Conservation (phyloP, 1,140 invertebrate genomes). For the Bombus superbus region DNA sequence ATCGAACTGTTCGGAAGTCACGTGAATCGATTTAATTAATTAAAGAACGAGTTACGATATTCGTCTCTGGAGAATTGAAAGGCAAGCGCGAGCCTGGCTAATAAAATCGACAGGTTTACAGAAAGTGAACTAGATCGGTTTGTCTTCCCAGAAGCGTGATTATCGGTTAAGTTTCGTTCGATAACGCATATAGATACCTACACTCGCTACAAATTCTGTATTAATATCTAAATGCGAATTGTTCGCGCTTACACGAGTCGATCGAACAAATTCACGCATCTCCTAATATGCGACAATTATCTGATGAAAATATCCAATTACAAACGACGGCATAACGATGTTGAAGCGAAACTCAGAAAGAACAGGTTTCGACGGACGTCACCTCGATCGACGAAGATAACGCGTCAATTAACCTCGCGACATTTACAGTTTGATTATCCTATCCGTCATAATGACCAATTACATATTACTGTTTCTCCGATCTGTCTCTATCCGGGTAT, state of each 20-base stretch:
- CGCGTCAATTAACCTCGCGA: conserved; percentile 53
- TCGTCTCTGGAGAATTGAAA: no score
- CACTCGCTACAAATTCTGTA: no score
- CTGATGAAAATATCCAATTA: not conserved
- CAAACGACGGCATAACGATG: not conserved
- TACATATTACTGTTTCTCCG: conserved; percentile 47
- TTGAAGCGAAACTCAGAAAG: not conserved
- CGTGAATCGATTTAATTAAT: no score
- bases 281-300: not conserved
- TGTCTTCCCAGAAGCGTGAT: no score
- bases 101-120: no score
- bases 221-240: not conserved
- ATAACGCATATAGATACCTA: no score
- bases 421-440: conserved; percentile 65
- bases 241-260: not conserved
- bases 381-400: conserved; percentile 29
- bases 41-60: no score
- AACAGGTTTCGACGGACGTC: conserved; percentile 14
- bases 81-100: no score
- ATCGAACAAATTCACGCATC: not conserved
- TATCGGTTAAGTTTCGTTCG: no score
- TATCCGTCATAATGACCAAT: conserved; percentile 59
- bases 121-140: no score
- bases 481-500: conserved; percentile 38
- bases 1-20: no score